phyloP scores from a whole-genome alignment of 2,888 invertebrate species.

The Nysson spinosus region DNA sequence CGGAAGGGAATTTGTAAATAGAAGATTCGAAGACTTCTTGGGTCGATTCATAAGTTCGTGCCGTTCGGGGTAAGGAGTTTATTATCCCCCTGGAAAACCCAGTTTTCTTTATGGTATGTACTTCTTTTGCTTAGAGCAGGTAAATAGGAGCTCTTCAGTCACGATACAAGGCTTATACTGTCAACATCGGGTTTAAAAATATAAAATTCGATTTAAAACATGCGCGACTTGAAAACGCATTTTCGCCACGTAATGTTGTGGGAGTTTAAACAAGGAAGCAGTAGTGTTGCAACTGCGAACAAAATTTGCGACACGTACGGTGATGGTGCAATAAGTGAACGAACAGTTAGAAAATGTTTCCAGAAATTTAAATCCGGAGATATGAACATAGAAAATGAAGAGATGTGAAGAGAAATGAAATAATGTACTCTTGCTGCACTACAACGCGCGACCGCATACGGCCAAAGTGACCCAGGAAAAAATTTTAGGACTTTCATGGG shows the following conservation, averaged over 20 bases:
- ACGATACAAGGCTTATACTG: too few species aligned
- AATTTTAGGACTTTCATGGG: slow-evolving; percentile 1
- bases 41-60: too few species aligned
- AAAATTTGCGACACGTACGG: slow-evolving; percentile 4
- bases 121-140: too few species aligned
- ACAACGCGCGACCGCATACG: not conserved
- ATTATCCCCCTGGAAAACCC: too few species aligned
- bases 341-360: not conserved
- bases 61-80: too few species aligned
- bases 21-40: too few species aligned
- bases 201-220: not conserved
- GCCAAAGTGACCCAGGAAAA: slow-evolving; percentile 1
- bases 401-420: not conserved
- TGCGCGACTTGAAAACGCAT: slow-evolving; percentile 1
- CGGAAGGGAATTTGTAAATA: too few species aligned
- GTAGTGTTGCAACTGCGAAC: not conserved
- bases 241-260: slow-evolving; percentile 9
- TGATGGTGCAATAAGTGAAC: slow-evolving; percentile 2
- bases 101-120: too few species aligned
- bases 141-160: too few species aligned
- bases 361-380: not conserved
- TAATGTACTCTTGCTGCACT: not conserved
- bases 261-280: not conserved
- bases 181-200: too few species aligned
- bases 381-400: not conserved